These are phyloP conservation scores for Orthochromis indermauri DNA, from an alignment of 2,113 vertebrate species.

Conservation along the genomic window DNA sequence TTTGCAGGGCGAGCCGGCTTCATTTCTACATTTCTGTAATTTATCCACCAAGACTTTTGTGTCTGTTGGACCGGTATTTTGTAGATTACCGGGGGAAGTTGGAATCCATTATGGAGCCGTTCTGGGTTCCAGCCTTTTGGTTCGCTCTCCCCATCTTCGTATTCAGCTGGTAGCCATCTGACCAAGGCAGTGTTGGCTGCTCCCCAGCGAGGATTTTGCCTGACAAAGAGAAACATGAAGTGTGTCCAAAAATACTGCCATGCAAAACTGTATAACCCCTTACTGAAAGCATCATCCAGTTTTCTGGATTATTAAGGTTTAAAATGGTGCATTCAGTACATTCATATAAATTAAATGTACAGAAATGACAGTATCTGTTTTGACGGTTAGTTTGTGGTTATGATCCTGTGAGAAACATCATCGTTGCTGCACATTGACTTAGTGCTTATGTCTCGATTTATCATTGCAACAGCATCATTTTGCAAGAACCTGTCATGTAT, in stretches of 20 bases:
- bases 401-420: neutral
- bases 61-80: neutral
- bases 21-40: constrained; percentile 12
- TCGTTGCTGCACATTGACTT: neutral
- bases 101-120: constrained; percentile 74
- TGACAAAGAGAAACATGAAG: constrained; percentile 54
- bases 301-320: neutral
- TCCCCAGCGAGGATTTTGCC: constrained; percentile 86
- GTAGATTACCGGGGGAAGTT: constrained; percentile 79
- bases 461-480: neutral
- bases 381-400: neutral
- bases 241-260: neutral
- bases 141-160: constrained; percentile 85
- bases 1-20: neutral
- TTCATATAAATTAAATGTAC: neutral
- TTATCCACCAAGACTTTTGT: constrained; percentile 12
- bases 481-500: neutral
- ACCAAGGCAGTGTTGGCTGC: constrained; percentile 80
- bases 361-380: neutral
- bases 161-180: constrained; percentile 88
- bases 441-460: neutral
- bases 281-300: neutral
- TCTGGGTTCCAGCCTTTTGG: constrained; percentile 86
- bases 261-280: neutral
- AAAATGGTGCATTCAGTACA: neutral